Evolutionary conservation across 35 echinoderm and acorn worm species (phyloP).

Genomic region (Anneissia japonica): DNA sequence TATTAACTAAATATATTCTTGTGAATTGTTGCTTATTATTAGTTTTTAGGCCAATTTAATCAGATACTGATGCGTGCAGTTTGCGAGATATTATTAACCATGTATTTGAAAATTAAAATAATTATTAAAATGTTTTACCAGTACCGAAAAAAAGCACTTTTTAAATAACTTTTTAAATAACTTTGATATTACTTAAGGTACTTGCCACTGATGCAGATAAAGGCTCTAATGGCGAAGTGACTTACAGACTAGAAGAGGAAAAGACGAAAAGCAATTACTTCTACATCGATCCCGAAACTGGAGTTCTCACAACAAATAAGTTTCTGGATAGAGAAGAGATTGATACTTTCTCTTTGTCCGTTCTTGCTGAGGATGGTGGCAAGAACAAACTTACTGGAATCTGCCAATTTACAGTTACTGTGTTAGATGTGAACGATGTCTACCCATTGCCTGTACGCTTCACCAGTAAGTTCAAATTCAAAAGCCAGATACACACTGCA

Average conservation of each 20-base stretch:
- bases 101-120: no score
- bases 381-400: constrained; percentile 42
- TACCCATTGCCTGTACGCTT: background rate
- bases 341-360: constrained; percentile 28
- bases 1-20: no score
- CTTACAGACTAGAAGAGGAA: constrained; percentile 34
- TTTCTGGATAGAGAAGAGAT: constrained; percentile 46
- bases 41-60: no score
- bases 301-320: constrained; percentile 33
- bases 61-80: no score
- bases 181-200: constrained; percentile 32
- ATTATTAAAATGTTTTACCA: no score
- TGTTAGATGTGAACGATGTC: constrained; percentile 68
- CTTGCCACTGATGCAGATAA: constrained; percentile 68
- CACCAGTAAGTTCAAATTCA: background rate
- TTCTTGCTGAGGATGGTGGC: constrained; percentile 54
- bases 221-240: constrained; percentile 70
- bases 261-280: constrained; percentile 35
- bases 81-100: no score
- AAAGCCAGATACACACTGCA: no score
- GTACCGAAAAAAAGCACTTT: no score
- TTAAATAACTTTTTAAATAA: no score
- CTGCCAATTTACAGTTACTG: constrained; percentile 58
- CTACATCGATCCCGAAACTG: constrained; percentile 41
- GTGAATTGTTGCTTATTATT: no score